Evolutionary conservation across 1,140 invertebrate species (phyloP), one percentile per base, ranked within the genome.

Genomic region (Melipona quadrifasciata): DNA sequence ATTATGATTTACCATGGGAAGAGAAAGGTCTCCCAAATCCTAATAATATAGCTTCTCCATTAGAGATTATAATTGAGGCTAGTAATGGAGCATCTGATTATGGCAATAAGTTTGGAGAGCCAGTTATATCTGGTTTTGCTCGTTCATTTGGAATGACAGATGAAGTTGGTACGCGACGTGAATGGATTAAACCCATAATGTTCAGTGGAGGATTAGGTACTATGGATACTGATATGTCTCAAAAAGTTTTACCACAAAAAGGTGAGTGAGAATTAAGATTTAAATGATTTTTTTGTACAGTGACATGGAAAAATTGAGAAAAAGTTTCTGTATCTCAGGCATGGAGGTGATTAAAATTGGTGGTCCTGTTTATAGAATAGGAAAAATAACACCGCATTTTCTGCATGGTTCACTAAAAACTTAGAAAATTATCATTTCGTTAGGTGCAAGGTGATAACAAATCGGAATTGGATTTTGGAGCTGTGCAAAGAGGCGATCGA

Each of bases 161-260:
- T 90, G 93, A 94, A 0, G 92, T 95, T 61, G 96, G 96, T 57
- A 96, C 97, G 86, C 95, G 99, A 76, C 96, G 98, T 82, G 99
- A 99, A 94, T 99, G 97, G 95, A 97, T 99, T 1, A 99, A 99
- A 92, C 99, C 99, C 0, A 99, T 99, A 81, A 99, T 99, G 99
- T 99, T 99, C 89, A 99, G 98, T 92, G 99, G 98, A 80, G 99
- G 99, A 64, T 96, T 99, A 84, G 99, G 99, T 12, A 97, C 97
- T 19, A 97, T 99, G 95, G 97, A 98, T 90, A 96, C 96, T n/a
- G 93, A 94, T 73, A 97, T 98, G 96, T 96, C 97, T 19, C 94
- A 96, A 31, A 99, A 99, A 95, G 92, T 96, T 21, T 91, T 94
- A 73, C 96, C 98, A 12, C 93, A 96, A 91, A 95, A 96, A 95